phyloP scores from a whole-genome alignment of 2,113 vertebrate species.

The Cyanistes caeruleus region DNA sequence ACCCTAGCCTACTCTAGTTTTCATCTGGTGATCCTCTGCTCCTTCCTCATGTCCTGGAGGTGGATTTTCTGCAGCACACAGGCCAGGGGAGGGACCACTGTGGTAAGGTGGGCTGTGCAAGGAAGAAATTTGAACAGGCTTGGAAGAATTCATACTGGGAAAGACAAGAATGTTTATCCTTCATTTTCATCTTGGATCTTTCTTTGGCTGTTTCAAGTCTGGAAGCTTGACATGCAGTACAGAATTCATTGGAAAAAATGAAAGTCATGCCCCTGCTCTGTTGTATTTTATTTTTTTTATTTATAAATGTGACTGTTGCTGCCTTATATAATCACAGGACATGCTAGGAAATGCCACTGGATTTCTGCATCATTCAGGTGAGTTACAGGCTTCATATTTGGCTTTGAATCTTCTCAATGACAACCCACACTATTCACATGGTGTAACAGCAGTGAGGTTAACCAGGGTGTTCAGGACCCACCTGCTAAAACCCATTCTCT shows the following conservation, averaged over 20 bases:
- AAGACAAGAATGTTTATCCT: not conserved
- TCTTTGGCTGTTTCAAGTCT: not conserved
- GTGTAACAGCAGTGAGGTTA: not conserved
- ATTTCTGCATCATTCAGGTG: not conserved
- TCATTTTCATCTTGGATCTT: not conserved
- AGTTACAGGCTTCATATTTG: not conserved
- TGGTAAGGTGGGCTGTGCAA: not conserved
- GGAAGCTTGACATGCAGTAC: not conserved
- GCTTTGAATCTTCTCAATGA: not conserved
- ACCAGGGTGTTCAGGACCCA: not conserved
- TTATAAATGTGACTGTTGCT: not conserved
- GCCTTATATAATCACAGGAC: not conserved
- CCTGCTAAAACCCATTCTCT: not conserved
- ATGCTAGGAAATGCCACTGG: not conserved
- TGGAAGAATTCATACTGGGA: not conserved
- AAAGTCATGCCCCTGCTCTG: not conserved
- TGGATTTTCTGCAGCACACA: not conserved
- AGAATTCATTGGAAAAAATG: not conserved
- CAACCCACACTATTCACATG: not conserved
- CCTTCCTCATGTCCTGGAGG: not conserved
- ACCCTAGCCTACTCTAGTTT: not conserved
- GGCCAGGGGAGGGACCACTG: not conserved
- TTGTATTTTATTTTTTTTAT: slow-evolving; percentile 19
- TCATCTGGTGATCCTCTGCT: not conserved
- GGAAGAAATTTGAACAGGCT: not conserved